phyloP scores from a whole-genome alignment of 1,140 invertebrate genomes.

The Centruroides sculpturatus region DNA sequence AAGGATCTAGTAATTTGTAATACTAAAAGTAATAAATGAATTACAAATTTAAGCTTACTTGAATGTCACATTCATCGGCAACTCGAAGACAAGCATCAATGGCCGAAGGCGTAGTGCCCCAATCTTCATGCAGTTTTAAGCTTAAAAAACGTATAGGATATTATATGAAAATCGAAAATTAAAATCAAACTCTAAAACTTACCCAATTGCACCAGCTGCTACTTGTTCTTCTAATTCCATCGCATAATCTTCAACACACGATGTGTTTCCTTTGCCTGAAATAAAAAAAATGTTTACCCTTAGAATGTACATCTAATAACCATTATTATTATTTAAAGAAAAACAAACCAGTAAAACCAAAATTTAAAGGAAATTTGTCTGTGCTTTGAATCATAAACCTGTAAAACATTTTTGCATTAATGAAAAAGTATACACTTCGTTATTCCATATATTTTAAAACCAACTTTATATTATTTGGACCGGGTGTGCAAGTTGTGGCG shows the following conservation, averaged over 20 bases:
- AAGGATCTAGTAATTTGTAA: too few species aligned
- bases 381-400: constrained; percentile 30
- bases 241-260: constrained; percentile 18
- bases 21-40: too few species aligned
- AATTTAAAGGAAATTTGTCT: constrained; percentile 30
- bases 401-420: neutral
- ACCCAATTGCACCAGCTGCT: constrained; percentile 30
- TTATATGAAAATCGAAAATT: neutral
- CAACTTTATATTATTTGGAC: constrained; percentile 28
- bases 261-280: constrained; percentile 25
- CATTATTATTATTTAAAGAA: neutral
- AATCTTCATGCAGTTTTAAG: constrained; percentile 30
- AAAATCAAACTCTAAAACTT: constrained; percentile 1
- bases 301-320: too few species aligned
- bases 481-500: constrained; percentile 31
- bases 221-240: constrained; percentile 28
- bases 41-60: constrained; percentile 17
- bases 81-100: constrained; percentile 28
- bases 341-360: constrained; percentile 29
- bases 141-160: constrained; percentile 9
- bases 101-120: constrained; percentile 29
- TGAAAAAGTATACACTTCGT: too few species aligned
- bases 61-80: constrained; percentile 28
- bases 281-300: neutral
- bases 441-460: too few species aligned